Percentiles rank a stretch among this genome's conserved stretches.
These are phyloP conservation scores for Gymnocephalus cernua DNA, from an alignment of 2,113 vertebrate genomes.

Conservation along the genomic window DNA sequence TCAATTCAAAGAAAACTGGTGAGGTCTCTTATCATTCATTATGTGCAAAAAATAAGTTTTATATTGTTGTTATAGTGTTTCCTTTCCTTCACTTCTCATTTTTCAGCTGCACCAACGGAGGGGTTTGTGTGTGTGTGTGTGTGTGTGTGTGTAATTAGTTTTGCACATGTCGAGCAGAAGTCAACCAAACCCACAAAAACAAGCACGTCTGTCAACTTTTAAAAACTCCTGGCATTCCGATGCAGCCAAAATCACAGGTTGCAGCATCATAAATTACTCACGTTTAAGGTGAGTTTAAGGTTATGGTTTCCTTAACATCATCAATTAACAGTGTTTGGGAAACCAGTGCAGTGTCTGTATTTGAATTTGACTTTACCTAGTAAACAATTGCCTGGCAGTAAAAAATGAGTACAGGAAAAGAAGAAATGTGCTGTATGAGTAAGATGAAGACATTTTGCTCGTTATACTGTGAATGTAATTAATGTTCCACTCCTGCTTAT, in stretches of 20 bases:
- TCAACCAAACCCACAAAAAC: constrained; percentile 46
- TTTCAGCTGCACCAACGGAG: not conserved
- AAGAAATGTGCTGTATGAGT: constrained; percentile 41
- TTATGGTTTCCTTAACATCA: constrained; percentile 58
- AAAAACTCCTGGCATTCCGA: constrained; percentile 34
- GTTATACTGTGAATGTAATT: not conserved
- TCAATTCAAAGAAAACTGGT: not conserved
- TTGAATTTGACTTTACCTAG: constrained; percentile 21
- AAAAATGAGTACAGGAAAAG: constrained; percentile 12
- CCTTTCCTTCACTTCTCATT: not conserved
- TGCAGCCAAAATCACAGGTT: constrained; percentile 36
- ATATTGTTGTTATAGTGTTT: not conserved
- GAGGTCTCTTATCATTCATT: not conserved
- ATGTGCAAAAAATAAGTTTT: constrained; percentile 8
- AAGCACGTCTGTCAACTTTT: constrained; percentile 46
- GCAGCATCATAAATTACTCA: constrained; percentile 35
- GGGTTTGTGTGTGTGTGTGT: not conserved
- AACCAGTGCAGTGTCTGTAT: constrained; percentile 38
- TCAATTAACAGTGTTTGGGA: constrained; percentile 46
- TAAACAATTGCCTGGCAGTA: constrained; percentile 14
- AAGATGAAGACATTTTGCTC: constrained; percentile 13
- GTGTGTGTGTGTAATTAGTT: constrained; percentile 39
- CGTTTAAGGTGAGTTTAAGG: constrained; percentile 32
- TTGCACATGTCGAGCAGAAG: constrained; percentile 47
- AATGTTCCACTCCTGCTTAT: not conserved